Evolutionary conservation across 2,797 vertebrate species (phyloP).

Genomic region (Coranthus polyacanthus): DNA sequence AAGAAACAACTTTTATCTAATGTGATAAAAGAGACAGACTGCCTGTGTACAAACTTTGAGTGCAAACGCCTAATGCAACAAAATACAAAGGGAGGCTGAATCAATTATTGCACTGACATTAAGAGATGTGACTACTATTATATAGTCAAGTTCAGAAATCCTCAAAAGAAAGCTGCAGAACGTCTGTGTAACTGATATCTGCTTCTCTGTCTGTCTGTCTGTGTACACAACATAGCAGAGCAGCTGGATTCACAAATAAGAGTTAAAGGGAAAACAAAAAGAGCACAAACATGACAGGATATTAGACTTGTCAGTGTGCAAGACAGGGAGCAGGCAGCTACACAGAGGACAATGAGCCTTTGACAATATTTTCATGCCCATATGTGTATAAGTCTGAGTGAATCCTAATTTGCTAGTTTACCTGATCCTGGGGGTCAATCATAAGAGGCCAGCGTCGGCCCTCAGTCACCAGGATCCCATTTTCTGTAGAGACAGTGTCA

Average conservation of each 20-base stretch:
- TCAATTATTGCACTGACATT: not conserved
- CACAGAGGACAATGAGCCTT: too few species aligned
- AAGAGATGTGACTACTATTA: too few species aligned
- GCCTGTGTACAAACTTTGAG: too few species aligned
- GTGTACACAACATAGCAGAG: conserved; percentile 2
- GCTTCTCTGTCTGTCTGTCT: not conserved
- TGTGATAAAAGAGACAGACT: too few species aligned
- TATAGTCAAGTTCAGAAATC: not conserved
- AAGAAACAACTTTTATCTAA: conserved; percentile 25
- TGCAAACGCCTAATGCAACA: too few species aligned
- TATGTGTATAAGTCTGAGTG: not conserved
- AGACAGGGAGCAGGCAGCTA: too few species aligned
- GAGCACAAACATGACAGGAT: conserved; percentile 32
- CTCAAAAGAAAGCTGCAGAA: conserved; percentile 11
- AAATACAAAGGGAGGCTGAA: not conserved
- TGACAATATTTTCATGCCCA: too few species aligned
- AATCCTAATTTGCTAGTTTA: conserved; percentile 43
- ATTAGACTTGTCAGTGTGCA: too few species aligned
- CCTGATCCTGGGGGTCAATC: conserved; percentile 93
- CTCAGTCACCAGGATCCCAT: conserved; percentile 89
- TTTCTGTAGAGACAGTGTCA: conserved; percentile 89
- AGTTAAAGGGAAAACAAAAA: conserved; percentile 4
- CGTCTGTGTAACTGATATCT: conserved; percentile 7
- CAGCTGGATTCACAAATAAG: conserved; percentile 3
- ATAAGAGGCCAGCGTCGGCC: conserved; percentile 91